These are phyloP conservation scores for Gila robusta DNA, from an alignment of 2,797 vertebrate species.

Conservation along the genomic window DNA sequence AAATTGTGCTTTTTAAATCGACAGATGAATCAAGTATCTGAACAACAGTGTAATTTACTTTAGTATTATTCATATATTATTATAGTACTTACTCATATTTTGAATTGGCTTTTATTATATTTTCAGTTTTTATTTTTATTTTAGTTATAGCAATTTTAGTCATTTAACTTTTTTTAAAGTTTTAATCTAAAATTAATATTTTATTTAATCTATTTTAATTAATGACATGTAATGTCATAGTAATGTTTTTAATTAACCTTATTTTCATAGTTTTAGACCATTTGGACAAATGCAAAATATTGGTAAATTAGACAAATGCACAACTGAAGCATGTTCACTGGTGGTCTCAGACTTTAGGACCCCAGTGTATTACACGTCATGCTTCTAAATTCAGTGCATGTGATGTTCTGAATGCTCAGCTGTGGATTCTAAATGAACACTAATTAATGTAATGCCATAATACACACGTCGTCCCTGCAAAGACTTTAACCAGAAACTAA, in stretches of 20 bases:
- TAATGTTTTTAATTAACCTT: too few species aligned
- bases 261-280: background rate
- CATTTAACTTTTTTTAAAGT: background rate
- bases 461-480: background rate
- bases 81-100: background rate
- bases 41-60: background rate
- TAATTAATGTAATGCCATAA: conserved; percentile 33
- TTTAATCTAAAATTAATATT: background rate
- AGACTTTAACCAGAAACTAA: conserved; percentile 10
- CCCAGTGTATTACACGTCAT: background rate
- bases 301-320: background rate
- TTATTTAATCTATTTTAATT: background rate
- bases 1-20: background rate
- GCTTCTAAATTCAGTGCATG: conserved; percentile 19
- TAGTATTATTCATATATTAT: background rate
- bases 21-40: background rate
- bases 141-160: background rate
- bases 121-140: background rate
- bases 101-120: background rate
- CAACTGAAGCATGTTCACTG: background rate
- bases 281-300: background rate
- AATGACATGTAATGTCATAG: too few species aligned
- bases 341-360: conserved; percentile 27
- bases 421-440: conserved; percentile 24
- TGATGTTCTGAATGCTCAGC: conserved; percentile 12